These are phyloP conservation scores for Alectura lathami DNA, from an alignment of 2,113 vertebrate species.

Conservation along the genomic window DNA sequence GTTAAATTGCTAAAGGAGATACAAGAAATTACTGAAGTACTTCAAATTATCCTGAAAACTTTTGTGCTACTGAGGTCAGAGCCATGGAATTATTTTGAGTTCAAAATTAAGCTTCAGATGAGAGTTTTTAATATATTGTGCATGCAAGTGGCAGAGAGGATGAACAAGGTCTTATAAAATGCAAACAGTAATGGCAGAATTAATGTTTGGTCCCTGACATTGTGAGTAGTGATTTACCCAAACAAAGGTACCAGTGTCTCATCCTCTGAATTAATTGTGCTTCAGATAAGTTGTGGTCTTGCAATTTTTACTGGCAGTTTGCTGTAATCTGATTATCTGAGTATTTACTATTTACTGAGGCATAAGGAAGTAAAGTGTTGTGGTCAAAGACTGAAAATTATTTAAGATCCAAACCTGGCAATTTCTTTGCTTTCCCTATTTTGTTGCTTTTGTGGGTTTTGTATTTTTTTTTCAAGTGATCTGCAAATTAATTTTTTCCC, in stretches of 20 bases:
- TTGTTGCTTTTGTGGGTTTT: neutral
- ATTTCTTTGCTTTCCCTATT: neutral
- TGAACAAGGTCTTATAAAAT: neutral
- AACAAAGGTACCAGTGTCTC: neutral
- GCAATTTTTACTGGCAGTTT: neutral
- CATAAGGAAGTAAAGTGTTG: neutral
- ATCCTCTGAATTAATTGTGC: neutral
- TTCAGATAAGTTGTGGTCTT: neutral
- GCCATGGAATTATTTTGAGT: neutral
- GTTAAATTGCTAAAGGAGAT: neutral
- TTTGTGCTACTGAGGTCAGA: neutral
- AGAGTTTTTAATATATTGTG: neutral
- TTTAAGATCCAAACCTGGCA: neutral
- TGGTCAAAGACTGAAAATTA: neutral
- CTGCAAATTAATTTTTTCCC: neutral
- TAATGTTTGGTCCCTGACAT: neutral
- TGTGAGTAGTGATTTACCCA: neutral
- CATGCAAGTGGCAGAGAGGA: neutral
- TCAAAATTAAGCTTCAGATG: neutral
- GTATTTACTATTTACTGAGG: neutral
- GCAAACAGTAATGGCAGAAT: neutral
- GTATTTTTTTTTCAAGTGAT: neutral
- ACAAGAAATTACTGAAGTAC: neutral
- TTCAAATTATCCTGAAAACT: neutral
- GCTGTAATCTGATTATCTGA: neutral